These are phyloP conservation scores for Pardosa pseudoannulata DNA, from an alignment of 2,888 invertebrate species.

Conservation along the genomic window DNA sequence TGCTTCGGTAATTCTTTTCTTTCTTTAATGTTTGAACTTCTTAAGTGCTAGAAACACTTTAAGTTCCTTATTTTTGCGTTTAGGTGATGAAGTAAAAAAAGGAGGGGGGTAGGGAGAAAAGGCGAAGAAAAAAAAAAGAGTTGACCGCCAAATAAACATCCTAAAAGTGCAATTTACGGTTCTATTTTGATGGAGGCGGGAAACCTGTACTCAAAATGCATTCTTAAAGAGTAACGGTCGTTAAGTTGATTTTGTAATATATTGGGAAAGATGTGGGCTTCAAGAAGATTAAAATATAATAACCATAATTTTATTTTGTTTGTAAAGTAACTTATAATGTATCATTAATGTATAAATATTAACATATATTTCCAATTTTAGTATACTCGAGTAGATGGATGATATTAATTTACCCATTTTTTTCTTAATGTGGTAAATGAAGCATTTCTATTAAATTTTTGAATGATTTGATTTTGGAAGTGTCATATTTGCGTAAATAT, in stretches of 20 bases:
- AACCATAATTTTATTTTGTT: neutral
- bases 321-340: neutral
- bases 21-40: conserved; percentile 59
- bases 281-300: neutral
- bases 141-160: conserved; percentile 59
- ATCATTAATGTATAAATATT: neutral
- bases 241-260: neutral
- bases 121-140: conserved; percentile 48
- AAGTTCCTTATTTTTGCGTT: conserved; percentile 51
- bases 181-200: conserved; percentile 46
- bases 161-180: conserved; percentile 54
- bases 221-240: conserved; percentile 4
- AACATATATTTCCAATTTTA: neutral
- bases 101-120: conserved; percentile 36
- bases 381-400: no score
- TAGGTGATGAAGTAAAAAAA: conserved; percentile 57
- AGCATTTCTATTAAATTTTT: no score
- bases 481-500: no score
- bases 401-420: no score
- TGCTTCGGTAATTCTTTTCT: conserved; percentile 51
- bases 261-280: neutral
- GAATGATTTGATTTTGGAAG: no score
- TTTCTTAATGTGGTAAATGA: no score
- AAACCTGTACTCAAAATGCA: neutral
- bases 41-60: conserved; percentile 70